phyloP scores from a whole-genome alignment of 2,113 vertebrate species.

The Rissa tridactyla region DNA sequence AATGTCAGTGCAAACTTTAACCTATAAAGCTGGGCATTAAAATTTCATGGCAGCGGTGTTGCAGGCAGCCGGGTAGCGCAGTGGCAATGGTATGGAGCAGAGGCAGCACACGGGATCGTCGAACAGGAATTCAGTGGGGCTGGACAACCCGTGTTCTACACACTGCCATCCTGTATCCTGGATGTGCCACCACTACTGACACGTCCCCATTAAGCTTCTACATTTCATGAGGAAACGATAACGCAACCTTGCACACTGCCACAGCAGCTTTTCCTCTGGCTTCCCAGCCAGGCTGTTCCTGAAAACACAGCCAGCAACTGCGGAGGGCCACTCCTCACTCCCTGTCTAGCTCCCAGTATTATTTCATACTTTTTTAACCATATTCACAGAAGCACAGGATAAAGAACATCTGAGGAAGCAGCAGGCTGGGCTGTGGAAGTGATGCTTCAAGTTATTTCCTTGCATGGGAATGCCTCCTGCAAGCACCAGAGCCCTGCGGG shows the following conservation, averaged over 20 bases:
- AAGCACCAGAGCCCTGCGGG: fast-evolving
- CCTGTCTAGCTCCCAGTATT: not conserved
- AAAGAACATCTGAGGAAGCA: not conserved
- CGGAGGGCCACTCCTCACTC: not conserved
- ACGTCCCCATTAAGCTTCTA: not conserved
- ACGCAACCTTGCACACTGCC: not conserved
- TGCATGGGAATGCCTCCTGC: fast-evolving
- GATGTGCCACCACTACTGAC: not conserved
- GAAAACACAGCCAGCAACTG: not conserved
- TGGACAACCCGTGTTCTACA: not conserved
- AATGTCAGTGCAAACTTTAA: not conserved
- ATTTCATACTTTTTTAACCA: not conserved
- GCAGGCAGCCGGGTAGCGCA: not conserved
- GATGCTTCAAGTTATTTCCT: not conserved
- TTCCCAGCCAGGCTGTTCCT: not conserved
- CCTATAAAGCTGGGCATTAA: not conserved
- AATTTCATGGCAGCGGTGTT: not conserved
- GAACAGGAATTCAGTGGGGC: not conserved
- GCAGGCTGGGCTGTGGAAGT: not conserved
- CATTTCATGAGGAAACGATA: not conserved
- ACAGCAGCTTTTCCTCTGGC: not conserved
- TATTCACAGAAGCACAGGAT: not conserved
- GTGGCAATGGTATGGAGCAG: not conserved
- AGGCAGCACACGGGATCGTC: not conserved
- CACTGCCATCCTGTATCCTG: not conserved